Evolutionary conservation across 2,888 invertebrate species (phyloP), one percentile per base, ranked within the genome.

Genomic region (Campoplex capitator): DNA sequence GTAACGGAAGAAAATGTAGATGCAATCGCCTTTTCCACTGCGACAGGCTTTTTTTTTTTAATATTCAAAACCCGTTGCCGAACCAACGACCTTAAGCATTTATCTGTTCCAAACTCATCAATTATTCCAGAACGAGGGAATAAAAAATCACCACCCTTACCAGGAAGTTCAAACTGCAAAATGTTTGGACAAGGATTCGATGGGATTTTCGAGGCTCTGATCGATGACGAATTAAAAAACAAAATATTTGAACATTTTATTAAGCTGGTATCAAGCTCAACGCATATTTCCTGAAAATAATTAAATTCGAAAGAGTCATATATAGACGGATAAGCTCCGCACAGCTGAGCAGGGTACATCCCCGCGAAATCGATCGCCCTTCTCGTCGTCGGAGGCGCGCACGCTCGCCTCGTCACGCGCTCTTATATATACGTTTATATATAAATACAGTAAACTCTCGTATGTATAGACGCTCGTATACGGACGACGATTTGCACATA

Each of bases 341-440:
- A 32, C 74, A 82, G 67, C 67, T 32, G 67, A 75, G 38, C 38
- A 38, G 56, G 71, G 45, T 38, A 38, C 42, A 76, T 70, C 51
- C 58, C 38, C 38, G 76, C 62, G 76, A 62, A 82, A 86, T 86
- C 85, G 85, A 86, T 86, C 85, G 85, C 16, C 28, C 32, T 58
- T 74, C 58, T 74, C 78, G 78, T 58, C 56, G 85, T 79, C 35
- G 78, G 68, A 75, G 68, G 42, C 75, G 83, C 85, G 85, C 85
- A 83, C 58, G 75, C 78, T 58, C 78, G 62, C 65, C 42, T 78
- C 48, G 45, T 32, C 42, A 75, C 32, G 23, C 78, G 51, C 54
- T 42, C 8, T 70, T 42, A 16, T 35, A 54, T 56, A 70, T 32
- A 16, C 32, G 9, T 32, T 16, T 62, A 62, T 4, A 6, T 32